Evolutionary conservation across 2,113 vertebrate genomes (phyloP), one percentile per base, ranked within the genome.

Genomic region (Lates calcarifer): DNA sequence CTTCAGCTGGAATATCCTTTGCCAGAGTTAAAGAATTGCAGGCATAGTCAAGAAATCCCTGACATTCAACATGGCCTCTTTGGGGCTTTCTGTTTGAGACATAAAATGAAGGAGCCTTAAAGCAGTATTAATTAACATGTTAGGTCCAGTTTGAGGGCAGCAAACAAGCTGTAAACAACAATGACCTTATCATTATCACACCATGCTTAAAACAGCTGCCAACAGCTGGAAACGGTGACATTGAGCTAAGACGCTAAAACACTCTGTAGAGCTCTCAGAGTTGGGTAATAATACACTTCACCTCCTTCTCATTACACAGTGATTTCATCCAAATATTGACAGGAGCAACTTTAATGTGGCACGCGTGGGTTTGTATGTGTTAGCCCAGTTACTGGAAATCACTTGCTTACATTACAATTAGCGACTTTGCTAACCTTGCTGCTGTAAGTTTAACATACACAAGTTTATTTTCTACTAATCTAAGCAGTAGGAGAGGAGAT

Each of bases 1-100:
- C 9, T 65, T 74, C 20, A 51, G 35, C 37, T 72, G 22, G 67
- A 35, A 57, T 35, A 20, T 51, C 53, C 41, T 66, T 33, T 58
- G 10, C 24, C 14, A 2, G 45, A 33, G 20, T 53, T n/a, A 28
- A 9, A 71, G 24, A 26, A 72, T 13, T 14, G 17, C n/a, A 43
- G 67, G 15, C 20, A 31, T 1, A 53, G 56, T 28, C 18, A 4
- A 39, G 17, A 51, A 14, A 22, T 35, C 7, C 41, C 57, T 31
- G 56, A 37, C 15, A 28, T 63, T 22, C 41, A 61, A 70, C 45
- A 75, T 24, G 43, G 26, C 15, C 4, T 1, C 20, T 51, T 28
- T 20, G 29, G 29, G 20, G 49, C 5, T n/a, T 8, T 45, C 11
- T 47, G 7, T 20, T 47, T 47, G 43, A 51, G 49, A 51, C 9